Conservation (phyloP, 2,888 invertebrate species). For the Merodon equestris region DNA sequence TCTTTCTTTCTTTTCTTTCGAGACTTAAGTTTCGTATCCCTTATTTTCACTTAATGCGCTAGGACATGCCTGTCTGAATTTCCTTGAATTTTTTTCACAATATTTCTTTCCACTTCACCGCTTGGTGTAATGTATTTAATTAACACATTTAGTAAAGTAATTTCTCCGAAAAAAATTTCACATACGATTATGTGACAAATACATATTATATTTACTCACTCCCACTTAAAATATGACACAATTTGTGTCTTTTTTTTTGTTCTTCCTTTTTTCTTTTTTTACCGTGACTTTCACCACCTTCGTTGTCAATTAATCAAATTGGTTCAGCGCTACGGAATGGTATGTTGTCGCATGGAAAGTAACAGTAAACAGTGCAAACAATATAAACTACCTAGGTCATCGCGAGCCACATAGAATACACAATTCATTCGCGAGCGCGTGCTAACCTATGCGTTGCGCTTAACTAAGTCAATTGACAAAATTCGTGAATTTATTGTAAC, state of each 20-base stretch:
- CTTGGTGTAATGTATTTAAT: constrained; percentile 1
- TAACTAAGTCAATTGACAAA: constrained; percentile 17
- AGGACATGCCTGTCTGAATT: constrained; percentile 5
- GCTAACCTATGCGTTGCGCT: constrained; percentile 18
- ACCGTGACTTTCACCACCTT: constrained; percentile 62
- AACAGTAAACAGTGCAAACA: constrained; percentile 41
- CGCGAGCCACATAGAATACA: constrained; percentile 12
- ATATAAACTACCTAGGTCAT: background rate
- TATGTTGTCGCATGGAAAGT: constrained; percentile 49
- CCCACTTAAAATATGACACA: constrained; percentile 35
- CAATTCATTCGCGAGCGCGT: constrained; percentile 21
- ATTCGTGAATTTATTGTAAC: constrained; percentile 8
- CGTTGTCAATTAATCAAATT: constrained; percentile 27
- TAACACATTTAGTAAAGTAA: constrained; percentile 9
- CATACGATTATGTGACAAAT: constrained; percentile 17
- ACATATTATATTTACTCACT: constrained; percentile 15
- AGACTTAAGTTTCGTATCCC: too few relatives aligned
- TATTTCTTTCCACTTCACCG: background rate
- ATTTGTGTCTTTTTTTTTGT: constrained; percentile 19
- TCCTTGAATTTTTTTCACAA: constrained; percentile 1
- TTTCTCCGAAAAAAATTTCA: constrained; percentile 14
- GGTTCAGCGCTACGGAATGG: constrained; percentile 16
- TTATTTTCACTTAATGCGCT: background rate
- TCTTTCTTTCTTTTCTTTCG: too few relatives aligned
- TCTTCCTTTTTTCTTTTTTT: background rate